Conservation (phyloP, 2,113 vertebrate genomes). For the Phocoena phocoena region DNA sequence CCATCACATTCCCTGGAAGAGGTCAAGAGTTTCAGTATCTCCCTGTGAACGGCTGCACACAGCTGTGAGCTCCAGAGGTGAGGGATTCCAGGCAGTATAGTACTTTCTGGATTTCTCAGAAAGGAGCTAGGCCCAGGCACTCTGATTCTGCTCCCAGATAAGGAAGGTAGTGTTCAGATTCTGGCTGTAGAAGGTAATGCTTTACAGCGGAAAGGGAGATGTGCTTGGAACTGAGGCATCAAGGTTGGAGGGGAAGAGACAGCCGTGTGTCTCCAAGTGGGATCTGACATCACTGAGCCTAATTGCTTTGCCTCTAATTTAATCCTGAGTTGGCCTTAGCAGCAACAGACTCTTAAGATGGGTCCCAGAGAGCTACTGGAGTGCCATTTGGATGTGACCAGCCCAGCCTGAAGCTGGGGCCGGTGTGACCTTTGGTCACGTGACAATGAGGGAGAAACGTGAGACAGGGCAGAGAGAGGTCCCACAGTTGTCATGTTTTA, state of each 20-base stretch:
- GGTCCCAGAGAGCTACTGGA: not conserved
- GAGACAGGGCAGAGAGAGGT: not conserved
- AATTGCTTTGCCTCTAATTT: conserved; percentile 34
- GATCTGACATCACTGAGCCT: not conserved
- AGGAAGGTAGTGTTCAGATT: conserved; percentile 17
- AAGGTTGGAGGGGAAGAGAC: not conserved
- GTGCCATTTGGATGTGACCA: not conserved
- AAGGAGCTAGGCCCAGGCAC: not conserved
- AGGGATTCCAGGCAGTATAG: not conserved
- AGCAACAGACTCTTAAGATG: not conserved
- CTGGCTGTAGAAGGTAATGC: conserved; percentile 1
- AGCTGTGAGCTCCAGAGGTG: not conserved
- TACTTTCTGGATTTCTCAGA: not conserved
- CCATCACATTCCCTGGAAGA: conserved; percentile 41
- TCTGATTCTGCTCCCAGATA: conserved; percentile 58
- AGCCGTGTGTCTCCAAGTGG: not conserved
- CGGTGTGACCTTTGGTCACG: not conserved
- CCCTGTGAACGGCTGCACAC: not conserved
- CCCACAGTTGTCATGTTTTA: not conserved
- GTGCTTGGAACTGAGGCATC: not conserved
- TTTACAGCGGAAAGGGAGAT: not conserved
- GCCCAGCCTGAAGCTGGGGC: not conserved
- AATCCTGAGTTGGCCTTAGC: not conserved
- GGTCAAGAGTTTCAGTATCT: not conserved
- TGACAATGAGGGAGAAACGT: not conserved